A percentile compares a stretch with the other conserved stretches of the same genome.
Conservation (phyloP, 2,797 vertebrate genomes). For the Chaenodraco wilsoni region DNA sequence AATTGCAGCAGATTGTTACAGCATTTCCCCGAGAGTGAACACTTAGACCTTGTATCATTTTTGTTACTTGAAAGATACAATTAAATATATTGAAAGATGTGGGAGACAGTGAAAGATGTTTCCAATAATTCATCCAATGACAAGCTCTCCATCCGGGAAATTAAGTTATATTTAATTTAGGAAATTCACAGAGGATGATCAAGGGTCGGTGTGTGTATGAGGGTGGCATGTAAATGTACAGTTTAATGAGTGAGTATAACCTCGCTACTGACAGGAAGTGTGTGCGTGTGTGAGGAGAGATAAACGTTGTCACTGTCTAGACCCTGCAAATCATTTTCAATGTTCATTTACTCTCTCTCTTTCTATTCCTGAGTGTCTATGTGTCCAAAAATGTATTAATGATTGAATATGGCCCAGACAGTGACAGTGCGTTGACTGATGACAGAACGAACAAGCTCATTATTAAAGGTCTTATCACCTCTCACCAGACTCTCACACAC, state of each 20-base stretch:
- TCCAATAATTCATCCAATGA: slow-evolving; percentile 28
- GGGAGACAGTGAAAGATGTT: slow-evolving; percentile 8
- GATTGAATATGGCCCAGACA: slow-evolving; percentile 62
- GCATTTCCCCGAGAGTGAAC: background rate
- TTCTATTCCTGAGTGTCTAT: slow-evolving; percentile 35
- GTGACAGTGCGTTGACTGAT: slow-evolving; percentile 71
- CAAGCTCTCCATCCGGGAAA: slow-evolving; percentile 36
- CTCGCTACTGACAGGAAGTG: slow-evolving; percentile 17
- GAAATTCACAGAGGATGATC: slow-evolving; percentile 32
- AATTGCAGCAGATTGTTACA: slow-evolving; percentile 11
- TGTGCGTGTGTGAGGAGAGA: background rate
- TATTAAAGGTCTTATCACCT: slow-evolving; percentile 78
- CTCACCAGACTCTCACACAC: slow-evolving; percentile 7
- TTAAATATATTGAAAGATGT: slow-evolving; percentile 1
- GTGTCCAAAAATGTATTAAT: slow-evolving; percentile 66
- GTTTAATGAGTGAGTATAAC: slow-evolving; percentile 39
- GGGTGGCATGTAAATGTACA: slow-evolving; percentile 27
- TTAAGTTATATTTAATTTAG: slow-evolving; percentile 58
- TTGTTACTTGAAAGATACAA: slow-evolving; percentile 20
- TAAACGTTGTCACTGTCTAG: slow-evolving; percentile 36
- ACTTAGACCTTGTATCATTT: background rate
- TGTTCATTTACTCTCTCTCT: slow-evolving; percentile 45
- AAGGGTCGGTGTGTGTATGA: slow-evolving; percentile 27
- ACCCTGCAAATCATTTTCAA: slow-evolving; percentile 23
- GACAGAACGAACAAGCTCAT: slow-evolving; percentile 69